Percentiles rank a stretch among this genome's conserved stretches.
Evolutionary conservation across 2,797 vertebrate species (phyloP).

Genomic region (Myotis pilosus): DNA sequence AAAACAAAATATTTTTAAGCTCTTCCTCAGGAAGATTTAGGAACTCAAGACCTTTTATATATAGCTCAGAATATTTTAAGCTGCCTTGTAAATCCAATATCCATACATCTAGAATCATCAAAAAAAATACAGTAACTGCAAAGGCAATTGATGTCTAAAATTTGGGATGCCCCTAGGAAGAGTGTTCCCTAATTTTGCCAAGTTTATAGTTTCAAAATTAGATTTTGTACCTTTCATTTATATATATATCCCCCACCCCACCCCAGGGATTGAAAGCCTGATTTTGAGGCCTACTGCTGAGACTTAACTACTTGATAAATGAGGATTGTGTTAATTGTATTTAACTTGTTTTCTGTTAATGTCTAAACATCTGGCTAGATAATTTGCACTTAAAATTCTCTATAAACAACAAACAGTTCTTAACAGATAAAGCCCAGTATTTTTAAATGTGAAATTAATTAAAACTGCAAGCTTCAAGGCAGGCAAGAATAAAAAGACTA

Average conservation of each 20-base stretch:
- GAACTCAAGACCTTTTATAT: not conserved
- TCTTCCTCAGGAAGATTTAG: slow-evolving; percentile 17
- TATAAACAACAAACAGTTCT: slow-evolving; percentile 72
- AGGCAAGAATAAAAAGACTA: slow-evolving; percentile 44
- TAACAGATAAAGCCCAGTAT: slow-evolving; percentile 70
- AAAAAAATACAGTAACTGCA: not conserved
- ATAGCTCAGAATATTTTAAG: slow-evolving; percentile 33
- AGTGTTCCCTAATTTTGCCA: slow-evolving; percentile 41
- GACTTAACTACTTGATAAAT: slow-evolving; percentile 82
- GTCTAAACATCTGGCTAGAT: slow-evolving; percentile 81
- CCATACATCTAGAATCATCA: not conserved
- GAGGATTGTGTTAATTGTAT: slow-evolving; percentile 75
- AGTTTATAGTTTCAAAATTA: slow-evolving; percentile 35
- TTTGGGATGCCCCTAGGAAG: not conserved
- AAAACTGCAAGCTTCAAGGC: slow-evolving; percentile 59
- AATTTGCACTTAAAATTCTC: slow-evolving; percentile 80
- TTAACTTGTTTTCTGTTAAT: slow-evolving; percentile 77
- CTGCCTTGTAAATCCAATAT: not conserved
- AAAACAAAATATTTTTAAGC: slow-evolving; percentile 43
- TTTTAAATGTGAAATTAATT: slow-evolving; percentile 66
- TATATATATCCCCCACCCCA: no score
- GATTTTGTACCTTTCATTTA: not conserved
- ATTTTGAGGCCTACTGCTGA: slow-evolving; percentile 66
- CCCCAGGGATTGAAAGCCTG: slow-evolving; percentile 39
- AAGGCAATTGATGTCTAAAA: not conserved